These are phyloP conservation scores for Netelia melanura DNA, from an alignment of 2,888 invertebrate species.

Conservation along the genomic window DNA sequence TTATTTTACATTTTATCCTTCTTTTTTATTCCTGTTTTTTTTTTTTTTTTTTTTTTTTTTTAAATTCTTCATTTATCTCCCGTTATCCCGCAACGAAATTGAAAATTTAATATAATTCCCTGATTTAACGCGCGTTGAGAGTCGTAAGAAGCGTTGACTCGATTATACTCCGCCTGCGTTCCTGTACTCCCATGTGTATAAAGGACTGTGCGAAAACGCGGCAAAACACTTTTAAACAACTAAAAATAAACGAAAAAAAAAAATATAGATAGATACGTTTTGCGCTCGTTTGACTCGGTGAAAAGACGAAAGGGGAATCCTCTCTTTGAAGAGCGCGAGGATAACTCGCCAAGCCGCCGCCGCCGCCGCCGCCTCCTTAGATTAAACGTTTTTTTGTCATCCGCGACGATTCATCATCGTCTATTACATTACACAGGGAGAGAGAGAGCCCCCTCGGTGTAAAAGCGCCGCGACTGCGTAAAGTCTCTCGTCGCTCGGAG, in stretches of 20 bases:
- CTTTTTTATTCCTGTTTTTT: too few species aligned
- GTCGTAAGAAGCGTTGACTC: conserved; percentile 12
- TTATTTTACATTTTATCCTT: neutral
- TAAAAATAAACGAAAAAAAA: neutral
- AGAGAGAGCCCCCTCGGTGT: conserved; percentile 14
- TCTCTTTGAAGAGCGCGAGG: conserved; percentile 10
- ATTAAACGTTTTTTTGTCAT: conserved; percentile 60
- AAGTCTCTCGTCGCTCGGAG: conserved; percentile 32
- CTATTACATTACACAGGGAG: conserved; percentile 43
- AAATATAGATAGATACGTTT: conserved; percentile 35
- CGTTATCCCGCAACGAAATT: conserved; percentile 1
- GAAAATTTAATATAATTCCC: neutral
- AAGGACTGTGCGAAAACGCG: too few species aligned
- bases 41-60: too few species aligned
- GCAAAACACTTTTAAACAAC: neutral
- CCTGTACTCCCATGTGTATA: neutral
- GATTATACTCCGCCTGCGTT: neutral
- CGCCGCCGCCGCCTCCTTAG: conserved; percentile 25
- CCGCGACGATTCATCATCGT: conserved; percentile 65
- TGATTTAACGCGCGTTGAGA: conserved; percentile 9
- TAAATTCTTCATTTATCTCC: neutral
- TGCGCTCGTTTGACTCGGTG: conserved; percentile 46
- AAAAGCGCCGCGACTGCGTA: conserved; percentile 55
- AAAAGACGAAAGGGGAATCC: neutral
- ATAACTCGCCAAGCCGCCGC: conserved; percentile 12